A percentile compares a stretch with the other conserved stretches of the same genome.
Evolutionary conservation across 1,140 invertebrate species (phyloP).

Genomic region (Neelides sp.): DNA sequence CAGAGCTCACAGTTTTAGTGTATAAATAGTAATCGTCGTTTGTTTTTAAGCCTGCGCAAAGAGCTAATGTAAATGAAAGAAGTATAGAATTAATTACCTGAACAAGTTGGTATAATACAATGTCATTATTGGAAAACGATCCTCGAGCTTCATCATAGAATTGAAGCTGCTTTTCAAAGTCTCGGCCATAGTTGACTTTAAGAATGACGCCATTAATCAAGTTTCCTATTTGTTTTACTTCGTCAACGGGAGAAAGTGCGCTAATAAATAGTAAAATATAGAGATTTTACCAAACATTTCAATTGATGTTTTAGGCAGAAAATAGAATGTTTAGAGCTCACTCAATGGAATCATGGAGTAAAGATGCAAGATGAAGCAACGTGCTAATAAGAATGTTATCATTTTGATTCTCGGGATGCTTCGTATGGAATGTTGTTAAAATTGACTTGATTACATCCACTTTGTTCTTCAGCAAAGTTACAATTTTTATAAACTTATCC

Average conservation of each 20-base stretch:
- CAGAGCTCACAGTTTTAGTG: background rate
- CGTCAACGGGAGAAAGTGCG: slow-evolving; percentile 84
- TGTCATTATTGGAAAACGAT: slow-evolving; percentile 77
- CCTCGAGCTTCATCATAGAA: slow-evolving; percentile 86
- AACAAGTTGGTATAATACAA: slow-evolving; percentile 67
- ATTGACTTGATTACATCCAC: slow-evolving; percentile 74
- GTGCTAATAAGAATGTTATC: slow-evolving; percentile 77
- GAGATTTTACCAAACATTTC: background rate
- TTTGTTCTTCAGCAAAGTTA: slow-evolving; percentile 67
- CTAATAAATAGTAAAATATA: slow-evolving; percentile 40
- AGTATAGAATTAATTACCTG: slow-evolving; percentile 46
- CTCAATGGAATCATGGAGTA: slow-evolving; percentile 86
- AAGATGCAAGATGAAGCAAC: slow-evolving; percentile 70
- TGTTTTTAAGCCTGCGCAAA: too few relatives aligned
- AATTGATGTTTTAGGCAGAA: slow-evolving; percentile 1
- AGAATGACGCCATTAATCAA: slow-evolving; percentile 69
- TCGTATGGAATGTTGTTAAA: slow-evolving; percentile 52
- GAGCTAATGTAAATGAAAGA: background rate
- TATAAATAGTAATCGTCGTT: too few relatives aligned
- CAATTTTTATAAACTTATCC: slow-evolving; percentile 77
- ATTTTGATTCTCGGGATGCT: slow-evolving; percentile 47
- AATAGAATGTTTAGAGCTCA: slow-evolving; percentile 38
- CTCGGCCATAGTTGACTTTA: slow-evolving; percentile 63
- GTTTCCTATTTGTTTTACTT: slow-evolving; percentile 68
- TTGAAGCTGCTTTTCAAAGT: slow-evolving; percentile 78